These are phyloP conservation scores for Podarcis lilfordi DNA, from an alignment of 2,797 vertebrate genomes.

Conservation along the genomic window DNA sequence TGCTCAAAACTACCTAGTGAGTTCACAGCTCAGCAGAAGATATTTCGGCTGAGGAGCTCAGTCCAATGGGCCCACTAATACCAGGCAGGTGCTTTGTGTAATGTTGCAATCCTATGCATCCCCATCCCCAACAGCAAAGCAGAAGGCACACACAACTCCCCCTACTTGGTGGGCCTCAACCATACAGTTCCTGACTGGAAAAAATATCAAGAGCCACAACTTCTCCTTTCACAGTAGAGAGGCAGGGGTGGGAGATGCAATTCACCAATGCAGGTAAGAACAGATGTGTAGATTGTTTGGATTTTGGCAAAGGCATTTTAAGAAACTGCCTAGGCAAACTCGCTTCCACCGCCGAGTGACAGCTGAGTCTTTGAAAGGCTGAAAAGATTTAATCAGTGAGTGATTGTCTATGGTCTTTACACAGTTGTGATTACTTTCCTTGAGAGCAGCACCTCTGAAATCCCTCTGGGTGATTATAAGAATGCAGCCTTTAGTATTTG, in stretches of 20 bases:
- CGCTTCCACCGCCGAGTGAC: not conserved
- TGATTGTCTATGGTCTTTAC: not conserved
- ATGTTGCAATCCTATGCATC: too few relatives aligned
- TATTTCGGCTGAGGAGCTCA: not conserved
- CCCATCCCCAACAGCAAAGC: not conserved
- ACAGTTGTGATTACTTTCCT: slow-evolving; percentile 8
- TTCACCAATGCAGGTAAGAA: not conserved
- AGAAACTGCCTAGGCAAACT: not conserved
- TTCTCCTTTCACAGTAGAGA: not conserved
- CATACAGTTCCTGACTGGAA: too few relatives aligned
- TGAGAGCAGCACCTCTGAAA: slow-evolving; percentile 6
- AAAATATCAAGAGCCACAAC: not conserved
- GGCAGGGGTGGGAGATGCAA: not conserved
- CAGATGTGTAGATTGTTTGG: not conserved
- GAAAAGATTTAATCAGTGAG: slow-evolving; percentile 13
- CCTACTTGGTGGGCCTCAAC: not conserved
- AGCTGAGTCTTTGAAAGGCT: not conserved
- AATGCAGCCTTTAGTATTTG: not conserved
- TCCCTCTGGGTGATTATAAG: not conserved
- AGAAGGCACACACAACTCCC: not conserved
- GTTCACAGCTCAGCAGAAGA: not conserved
- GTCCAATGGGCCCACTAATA: not conserved
- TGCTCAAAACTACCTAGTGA: not conserved
- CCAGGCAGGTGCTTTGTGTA: not conserved
- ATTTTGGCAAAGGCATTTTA: not conserved